Conservation (phyloP, 2,888 invertebrate species). For the Xestoiulus laeticollis region DNA sequence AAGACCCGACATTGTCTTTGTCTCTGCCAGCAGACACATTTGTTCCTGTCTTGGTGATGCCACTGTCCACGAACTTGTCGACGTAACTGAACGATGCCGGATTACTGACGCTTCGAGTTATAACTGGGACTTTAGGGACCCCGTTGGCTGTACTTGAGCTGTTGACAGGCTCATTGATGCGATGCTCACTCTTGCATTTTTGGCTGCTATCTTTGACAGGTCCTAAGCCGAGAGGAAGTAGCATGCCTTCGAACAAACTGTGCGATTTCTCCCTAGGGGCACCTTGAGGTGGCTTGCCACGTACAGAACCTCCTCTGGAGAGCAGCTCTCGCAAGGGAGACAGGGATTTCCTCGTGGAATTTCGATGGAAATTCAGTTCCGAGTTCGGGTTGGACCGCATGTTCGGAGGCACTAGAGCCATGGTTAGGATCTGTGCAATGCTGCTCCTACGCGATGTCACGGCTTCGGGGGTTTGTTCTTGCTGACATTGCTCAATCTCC, state of each 20-base stretch:
- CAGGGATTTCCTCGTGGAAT: constrained; percentile 21
- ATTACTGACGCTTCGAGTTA: constrained; percentile 31
- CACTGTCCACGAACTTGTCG: constrained; percentile 32
- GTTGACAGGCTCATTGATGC: not conserved
- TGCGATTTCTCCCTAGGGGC: constrained; percentile 24
- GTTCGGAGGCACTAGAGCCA: constrained; percentile 39
- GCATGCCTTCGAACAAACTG: constrained; percentile 44
- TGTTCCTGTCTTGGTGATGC: not conserved
- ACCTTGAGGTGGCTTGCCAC: not conserved
- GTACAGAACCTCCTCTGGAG: not conserved
- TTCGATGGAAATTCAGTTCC: not conserved
- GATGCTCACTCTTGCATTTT: constrained; percentile 33
- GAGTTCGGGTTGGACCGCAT: not conserved
- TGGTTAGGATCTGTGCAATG: constrained; percentile 47
- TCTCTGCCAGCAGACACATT: not conserved
- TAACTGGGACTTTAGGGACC: not conserved
- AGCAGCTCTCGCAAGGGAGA: constrained; percentile 17
- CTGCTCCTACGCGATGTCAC: constrained; percentile 1
- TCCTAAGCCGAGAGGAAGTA: constrained; percentile 22
- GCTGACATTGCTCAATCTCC: constrained; percentile 42
- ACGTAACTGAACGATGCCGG: constrained; percentile 2
- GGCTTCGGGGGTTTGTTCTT: not conserved
- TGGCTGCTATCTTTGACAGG: not conserved
- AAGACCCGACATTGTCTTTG: not conserved
- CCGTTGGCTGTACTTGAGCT: too few relatives aligned